Conservation (phyloP, 2,888 invertebrate genomes). For the Andrena camellia region DNA sequence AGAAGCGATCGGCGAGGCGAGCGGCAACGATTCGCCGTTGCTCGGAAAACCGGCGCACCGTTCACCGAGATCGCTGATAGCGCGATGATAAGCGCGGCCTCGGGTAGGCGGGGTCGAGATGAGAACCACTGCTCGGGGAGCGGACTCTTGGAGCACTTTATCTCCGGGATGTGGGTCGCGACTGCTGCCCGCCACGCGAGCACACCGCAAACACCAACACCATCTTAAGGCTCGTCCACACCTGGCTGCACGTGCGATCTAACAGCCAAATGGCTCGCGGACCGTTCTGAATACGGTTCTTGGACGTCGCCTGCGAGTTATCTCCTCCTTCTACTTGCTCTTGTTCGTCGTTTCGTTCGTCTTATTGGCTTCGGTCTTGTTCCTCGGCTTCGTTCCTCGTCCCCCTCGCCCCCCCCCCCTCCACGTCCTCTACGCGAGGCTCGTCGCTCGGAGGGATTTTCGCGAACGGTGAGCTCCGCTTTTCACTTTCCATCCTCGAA, state of each 20-base stretch:
- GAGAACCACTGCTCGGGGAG: conserved; percentile 82
- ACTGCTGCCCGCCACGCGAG: conserved; percentile 83
- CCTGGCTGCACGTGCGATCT: conserved; percentile 63
- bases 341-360: neutral
- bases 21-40: neutral
- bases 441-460: conserved; percentile 44
- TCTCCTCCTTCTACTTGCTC: conserved; percentile 4
- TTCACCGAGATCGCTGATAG: conserved; percentile 13
- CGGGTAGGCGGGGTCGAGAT: conserved; percentile 81
- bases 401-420: too few species aligned
- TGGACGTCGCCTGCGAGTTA: conserved; percentile 10
- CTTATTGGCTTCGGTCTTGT: neutral
- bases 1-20: neutral
- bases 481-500: conserved; percentile 66
- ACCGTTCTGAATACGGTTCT: conserved; percentile 17
- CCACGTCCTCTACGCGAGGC: neutral
- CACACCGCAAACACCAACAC: conserved; percentile 65
- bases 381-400: neutral
- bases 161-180: conserved; percentile 84
- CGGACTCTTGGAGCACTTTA: conserved; percentile 82
- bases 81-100: conserved; percentile 31
- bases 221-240: conserved; percentile 78
- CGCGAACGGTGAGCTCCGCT: conserved; percentile 38
- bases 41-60: neutral
- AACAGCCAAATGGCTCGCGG: conserved; percentile 19